Evolutionary conservation across 1,140 invertebrate genomes (phyloP).

Genomic region (Drosophila santomea): DNA sequence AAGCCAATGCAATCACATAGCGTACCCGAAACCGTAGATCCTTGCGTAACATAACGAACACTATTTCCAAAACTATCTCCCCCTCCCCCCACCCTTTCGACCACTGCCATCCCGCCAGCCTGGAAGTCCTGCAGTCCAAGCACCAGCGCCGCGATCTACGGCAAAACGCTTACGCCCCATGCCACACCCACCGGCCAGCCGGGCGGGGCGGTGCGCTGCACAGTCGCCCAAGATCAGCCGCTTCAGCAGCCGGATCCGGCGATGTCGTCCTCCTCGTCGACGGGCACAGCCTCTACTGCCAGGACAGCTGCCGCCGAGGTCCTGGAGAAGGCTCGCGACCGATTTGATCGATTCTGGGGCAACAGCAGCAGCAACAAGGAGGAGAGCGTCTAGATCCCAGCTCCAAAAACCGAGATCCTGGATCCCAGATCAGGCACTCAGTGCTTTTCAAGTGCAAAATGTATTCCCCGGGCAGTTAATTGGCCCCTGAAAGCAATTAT

Average conservation of each 20-base stretch:
- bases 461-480: constrained; percentile 43
- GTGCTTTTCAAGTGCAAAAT: constrained; percentile 60
- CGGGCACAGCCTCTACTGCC: constrained; percentile 83
- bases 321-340: constrained; percentile 91
- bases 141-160: constrained; percentile 64
- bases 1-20: constrained; percentile 65
- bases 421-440: constrained; percentile 13
- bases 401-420: neutral
- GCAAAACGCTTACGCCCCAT: constrained; percentile 66
- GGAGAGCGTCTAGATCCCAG: constrained; percentile 71
- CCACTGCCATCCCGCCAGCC: constrained; percentile 63
- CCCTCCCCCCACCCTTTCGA: constrained; percentile 59
- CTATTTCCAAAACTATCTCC: constrained; percentile 82
- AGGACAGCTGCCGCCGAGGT: constrained; percentile 90
- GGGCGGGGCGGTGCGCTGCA: constrained; percentile 64
- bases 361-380: constrained; percentile 73
- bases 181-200: constrained; percentile 41
- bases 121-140: constrained; percentile 76
- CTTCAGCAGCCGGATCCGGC: constrained; percentile 85
- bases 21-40: constrained; percentile 61
- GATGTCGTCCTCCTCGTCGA: constrained; percentile 67
- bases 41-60: constrained; percentile 80
- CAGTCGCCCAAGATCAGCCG: constrained; percentile 43
- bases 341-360: constrained; percentile 95
- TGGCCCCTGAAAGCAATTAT: constrained; percentile 25